A percentile compares a stretch with the other conserved stretches of the same genome.
phyloP scores from a whole-genome alignment of 1,140 invertebrate genomes.

The Pseudomyrmex sp. region DNA sequence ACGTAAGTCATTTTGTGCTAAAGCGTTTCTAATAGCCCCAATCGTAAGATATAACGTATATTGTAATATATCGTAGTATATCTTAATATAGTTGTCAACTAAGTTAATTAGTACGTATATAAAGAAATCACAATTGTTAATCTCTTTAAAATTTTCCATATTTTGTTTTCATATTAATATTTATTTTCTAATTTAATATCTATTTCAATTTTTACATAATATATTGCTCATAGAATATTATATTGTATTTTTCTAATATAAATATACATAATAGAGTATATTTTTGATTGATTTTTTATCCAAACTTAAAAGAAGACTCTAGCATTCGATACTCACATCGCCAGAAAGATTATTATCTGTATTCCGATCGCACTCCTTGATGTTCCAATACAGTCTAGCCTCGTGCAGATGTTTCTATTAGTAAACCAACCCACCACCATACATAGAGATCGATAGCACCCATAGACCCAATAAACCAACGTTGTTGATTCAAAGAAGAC shows the following conservation, averaged over 20 bases:
- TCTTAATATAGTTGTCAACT: too few species aligned
- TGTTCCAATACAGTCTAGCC: slow-evolving; percentile 87
- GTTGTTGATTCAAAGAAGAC: slow-evolving; percentile 78
- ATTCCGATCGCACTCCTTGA: slow-evolving; percentile 82
- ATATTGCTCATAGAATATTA: too few species aligned
- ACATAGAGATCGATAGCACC: slow-evolving; percentile 75
- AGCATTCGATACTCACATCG: slow-evolving; percentile 81
- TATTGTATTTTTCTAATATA: too few species aligned
- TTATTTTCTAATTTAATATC: too few species aligned
- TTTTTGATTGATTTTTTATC: slow-evolving; percentile 41
- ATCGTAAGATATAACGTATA: slow-evolving; percentile 26
- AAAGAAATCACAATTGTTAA: too few species aligned
- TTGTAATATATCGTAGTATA: too few species aligned
- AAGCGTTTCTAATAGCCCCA: slow-evolving; percentile 27
- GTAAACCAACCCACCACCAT: slow-evolving; percentile 85
- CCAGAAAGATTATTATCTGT: slow-evolving; percentile 80
- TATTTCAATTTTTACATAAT: too few species aligned
- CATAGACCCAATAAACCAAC: slow-evolving; percentile 78
- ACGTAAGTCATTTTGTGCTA: slow-evolving; percentile 41
- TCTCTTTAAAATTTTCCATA: too few species aligned
- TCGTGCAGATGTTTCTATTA: slow-evolving; percentile 89
- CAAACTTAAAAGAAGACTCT: slow-evolving; percentile 37
- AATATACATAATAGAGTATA: too few species aligned
- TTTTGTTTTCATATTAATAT: too few species aligned
- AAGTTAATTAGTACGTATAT: too few species aligned